phyloP scores from a whole-genome alignment of 35 echinoderm and acorn worm species.

The Apostichopus californicus region DNA sequence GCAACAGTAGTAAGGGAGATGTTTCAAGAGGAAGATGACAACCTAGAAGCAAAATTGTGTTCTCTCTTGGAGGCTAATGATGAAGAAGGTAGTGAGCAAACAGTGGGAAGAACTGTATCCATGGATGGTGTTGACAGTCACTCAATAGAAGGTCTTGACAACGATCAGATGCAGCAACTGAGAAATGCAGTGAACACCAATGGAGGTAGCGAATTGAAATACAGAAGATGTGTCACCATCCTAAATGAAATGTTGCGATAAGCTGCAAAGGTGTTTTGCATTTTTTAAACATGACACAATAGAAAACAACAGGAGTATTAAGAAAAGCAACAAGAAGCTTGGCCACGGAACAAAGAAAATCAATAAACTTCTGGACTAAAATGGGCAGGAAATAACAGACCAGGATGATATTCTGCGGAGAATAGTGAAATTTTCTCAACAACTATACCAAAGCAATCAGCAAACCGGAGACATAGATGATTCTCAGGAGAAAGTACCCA shows the following conservation, averaged over 20 bases:
- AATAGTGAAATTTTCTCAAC: neutral
- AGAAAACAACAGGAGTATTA: neutral
- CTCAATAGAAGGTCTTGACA: neutral
- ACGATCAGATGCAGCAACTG: neutral
- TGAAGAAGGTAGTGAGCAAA: neutral
- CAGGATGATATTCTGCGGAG: neutral
- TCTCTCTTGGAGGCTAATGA: neutral
- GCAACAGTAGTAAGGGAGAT: constrained; percentile 1
- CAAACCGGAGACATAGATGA: neutral
- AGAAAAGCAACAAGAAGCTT: neutral
- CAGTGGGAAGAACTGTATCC: neutral
- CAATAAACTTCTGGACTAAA: neutral
- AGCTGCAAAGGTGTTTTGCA: no score
- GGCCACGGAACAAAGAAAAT: neutral
- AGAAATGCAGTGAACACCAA: neutral
- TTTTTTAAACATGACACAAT: neutral
- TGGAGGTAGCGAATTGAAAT: neutral
- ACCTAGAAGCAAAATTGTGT: neutral
- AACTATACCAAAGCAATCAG: neutral
- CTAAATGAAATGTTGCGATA: neutral
- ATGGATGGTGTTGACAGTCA: neutral
- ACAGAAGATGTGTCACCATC: neutral
- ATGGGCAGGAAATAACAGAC: constrained; percentile 27
- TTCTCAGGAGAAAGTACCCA: no score
- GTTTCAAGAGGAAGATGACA: neutral